Base-by-base conservation (phyloP, 2,113 vertebrate genomes). In the Phocoena sinus region DNA sequence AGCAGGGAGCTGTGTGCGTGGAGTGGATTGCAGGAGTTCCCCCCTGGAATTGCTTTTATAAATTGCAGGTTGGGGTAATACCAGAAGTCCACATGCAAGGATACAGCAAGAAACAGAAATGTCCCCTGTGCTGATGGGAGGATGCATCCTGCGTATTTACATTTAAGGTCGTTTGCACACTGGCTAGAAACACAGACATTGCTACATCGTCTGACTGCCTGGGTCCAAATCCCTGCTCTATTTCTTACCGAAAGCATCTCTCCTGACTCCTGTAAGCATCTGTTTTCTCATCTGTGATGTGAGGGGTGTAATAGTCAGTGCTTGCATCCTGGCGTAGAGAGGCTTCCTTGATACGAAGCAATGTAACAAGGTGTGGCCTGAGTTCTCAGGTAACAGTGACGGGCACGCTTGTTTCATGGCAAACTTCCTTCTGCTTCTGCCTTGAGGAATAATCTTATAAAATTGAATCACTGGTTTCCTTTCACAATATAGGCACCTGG, bases 251-350 rank as follows among this genome's bases (percentile, higher is more conserved):
- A 5, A 38, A 31, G 17, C 12, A 4, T 71, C 18, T 38, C 70
- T 31, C 38, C 63, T 65, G 44, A 67, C 13, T 60, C 53, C 31
- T 2, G 5, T 38, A 38, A 65, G 31, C 31, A 7, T 20, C 13
- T 28, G 12, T 18, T 26, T 93, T 58, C 58, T 81, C 53, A 12
- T 9, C 60, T 85, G 0, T 23, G 17, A 9, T 8, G 6, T 1
- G 38, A 71, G 38, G 11, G n/a, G 12, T 12, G 20, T 12, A 58
- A 17, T 1, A 3, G 15, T n/a, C 8, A 1, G 20, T 12, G 9
- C 6, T 77, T 28, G 5, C 1, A 0, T n/a, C 1, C 0, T 0
- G 11, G 31, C 7, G 0, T n/a, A 18, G 20, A 31, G 60, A 62
- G 65, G 36, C 18, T 53, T 56, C 33, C 10, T 0, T 8, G 7